These are phyloP conservation scores for Synanthedon vespiformis DNA, from an alignment of 2,888 invertebrate species.

Conservation along the genomic window DNA sequence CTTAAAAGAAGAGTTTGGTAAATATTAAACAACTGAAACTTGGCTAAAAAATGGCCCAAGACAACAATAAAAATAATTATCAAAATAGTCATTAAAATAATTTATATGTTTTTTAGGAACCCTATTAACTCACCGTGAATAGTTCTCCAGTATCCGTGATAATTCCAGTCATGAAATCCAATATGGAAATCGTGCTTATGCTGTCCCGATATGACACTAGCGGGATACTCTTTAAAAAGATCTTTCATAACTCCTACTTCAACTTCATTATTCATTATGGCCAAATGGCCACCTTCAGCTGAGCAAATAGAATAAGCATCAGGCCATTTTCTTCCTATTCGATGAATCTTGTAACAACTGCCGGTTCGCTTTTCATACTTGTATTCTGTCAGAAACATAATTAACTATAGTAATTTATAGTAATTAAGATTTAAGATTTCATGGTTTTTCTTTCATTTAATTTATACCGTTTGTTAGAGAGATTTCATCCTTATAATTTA, in stretches of 20 bases:
- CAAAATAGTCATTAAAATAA: too few relatives aligned
- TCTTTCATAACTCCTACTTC: constrained; percentile 17
- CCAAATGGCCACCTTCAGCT: constrained; percentile 16
- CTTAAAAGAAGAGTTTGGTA: constrained; percentile 6
- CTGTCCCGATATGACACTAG: constrained; percentile 10
- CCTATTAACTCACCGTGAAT: constrained; percentile 8
- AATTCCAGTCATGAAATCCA: constrained; percentile 25
- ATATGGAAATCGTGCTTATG: constrained; percentile 19
- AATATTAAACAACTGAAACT: too few relatives aligned
- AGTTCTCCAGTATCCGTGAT: constrained; percentile 22
- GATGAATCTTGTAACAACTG: constrained; percentile 41
- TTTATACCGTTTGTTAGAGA: too few relatives aligned
- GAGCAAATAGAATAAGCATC: constrained; percentile 12
- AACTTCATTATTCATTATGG: constrained; percentile 13
- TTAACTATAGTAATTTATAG: too few relatives aligned
- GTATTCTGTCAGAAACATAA: constrained; percentile 19
- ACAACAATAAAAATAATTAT: too few relatives aligned
- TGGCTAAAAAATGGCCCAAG: too few relatives aligned
- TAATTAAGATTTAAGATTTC: too few relatives aligned
- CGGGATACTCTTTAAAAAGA: constrained; percentile 15
- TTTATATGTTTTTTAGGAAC: too few relatives aligned
- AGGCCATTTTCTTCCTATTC: neutral
- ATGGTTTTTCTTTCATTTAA: too few relatives aligned
- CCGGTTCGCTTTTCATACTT: constrained; percentile 18
- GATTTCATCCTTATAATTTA: too few relatives aligned